A percentile compares a stretch with the other conserved stretches of the same genome.
phyloP scores from a whole-genome alignment of 2,888 invertebrate genomes.

The Corbicula japonica region DNA sequence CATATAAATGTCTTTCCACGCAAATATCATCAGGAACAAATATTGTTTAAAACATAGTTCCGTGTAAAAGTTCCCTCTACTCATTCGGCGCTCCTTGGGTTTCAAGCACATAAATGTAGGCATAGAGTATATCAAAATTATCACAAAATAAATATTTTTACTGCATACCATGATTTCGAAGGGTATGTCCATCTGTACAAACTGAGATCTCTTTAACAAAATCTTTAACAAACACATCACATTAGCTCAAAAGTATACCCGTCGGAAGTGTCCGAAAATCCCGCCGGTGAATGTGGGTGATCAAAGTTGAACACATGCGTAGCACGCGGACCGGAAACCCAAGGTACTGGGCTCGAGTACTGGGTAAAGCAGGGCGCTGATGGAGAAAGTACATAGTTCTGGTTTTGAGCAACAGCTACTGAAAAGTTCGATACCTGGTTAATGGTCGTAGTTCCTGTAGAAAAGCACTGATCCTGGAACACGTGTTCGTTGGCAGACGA shows the following conservation, averaged over 20 bases:
- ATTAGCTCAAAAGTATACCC: constrained; percentile 70
- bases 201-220: neutral
- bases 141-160: constrained; percentile 22
- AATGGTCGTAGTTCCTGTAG: constrained; percentile 38
- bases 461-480: constrained; percentile 48
- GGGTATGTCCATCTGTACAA: neutral
- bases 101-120: constrained; percentile 18
- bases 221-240: constrained; percentile 23
- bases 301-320: constrained; percentile 41
- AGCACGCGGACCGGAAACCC: constrained; percentile 41
- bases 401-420: constrained; percentile 37
- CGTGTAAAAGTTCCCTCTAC: no score
- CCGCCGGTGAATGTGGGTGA: constrained; percentile 59
- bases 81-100: constrained; percentile 1
- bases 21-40: no score
- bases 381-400: constrained; percentile 41
- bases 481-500: constrained; percentile 21
- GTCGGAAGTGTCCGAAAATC: constrained; percentile 72
- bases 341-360: constrained; percentile 36
- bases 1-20: no score
- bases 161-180: constrained; percentile 8
- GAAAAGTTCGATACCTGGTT: constrained; percentile 34
- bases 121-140: constrained; percentile 1
- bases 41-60: no score
- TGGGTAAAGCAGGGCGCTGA: constrained; percentile 31